Percentiles rank a stretch among this genome's conserved stretches.
Conservation (phyloP, 2,888 invertebrate species). For the Calameuta idolon region DNA sequence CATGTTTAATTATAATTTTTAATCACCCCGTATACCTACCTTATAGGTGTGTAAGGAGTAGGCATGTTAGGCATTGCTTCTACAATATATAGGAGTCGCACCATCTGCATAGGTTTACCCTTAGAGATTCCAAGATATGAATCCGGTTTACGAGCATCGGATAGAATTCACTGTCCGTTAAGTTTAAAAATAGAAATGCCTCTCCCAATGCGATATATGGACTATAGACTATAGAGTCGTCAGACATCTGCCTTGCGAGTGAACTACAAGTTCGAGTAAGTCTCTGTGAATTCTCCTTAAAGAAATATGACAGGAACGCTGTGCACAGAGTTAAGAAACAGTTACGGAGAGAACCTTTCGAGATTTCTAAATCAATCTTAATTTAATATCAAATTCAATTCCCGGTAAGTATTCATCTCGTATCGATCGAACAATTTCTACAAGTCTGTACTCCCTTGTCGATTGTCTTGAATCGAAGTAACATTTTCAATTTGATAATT, state of each 20-base stretch:
- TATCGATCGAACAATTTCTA: background rate
- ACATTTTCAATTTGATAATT: background rate
- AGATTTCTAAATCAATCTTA: background rate
- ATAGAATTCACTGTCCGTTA: constrained; percentile 40
- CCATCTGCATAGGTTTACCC: constrained; percentile 24
- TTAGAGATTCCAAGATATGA: constrained; percentile 47
- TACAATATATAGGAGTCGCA: background rate
- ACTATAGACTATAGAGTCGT: constrained; percentile 34
- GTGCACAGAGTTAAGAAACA: background rate
- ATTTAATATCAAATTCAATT: background rate
- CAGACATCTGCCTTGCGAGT: constrained; percentile 31
- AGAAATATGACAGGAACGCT: background rate
- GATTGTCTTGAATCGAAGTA: background rate
- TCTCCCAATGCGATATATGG: constrained; percentile 34
- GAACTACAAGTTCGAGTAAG: constrained; percentile 17
- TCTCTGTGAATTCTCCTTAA: background rate
- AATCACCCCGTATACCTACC: background rate
- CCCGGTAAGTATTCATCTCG: background rate
- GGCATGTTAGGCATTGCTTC: constrained; percentile 16
- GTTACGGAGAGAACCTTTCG: background rate
- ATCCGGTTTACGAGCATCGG: constrained; percentile 45
- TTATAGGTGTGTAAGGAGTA: background rate
- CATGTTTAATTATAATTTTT: background rate
- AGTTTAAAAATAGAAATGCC: constrained; percentile 43
- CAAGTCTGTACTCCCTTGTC: background rate